phyloP scores from a whole-genome alignment of 2,113 vertebrate genomes.

The Lophotis ruficrista region DNA sequence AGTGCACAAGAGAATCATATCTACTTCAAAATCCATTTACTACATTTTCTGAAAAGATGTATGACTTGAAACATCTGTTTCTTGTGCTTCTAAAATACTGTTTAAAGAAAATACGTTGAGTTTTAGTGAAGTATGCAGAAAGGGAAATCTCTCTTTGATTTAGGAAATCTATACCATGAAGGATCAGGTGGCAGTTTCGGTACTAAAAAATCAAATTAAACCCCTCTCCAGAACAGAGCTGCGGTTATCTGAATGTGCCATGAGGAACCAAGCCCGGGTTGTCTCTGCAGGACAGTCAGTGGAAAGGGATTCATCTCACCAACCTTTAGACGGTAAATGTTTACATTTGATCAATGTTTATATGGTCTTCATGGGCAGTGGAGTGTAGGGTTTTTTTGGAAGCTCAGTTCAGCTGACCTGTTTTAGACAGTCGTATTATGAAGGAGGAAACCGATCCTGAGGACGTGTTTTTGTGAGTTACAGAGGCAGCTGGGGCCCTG shows the following conservation, averaged over 20 bases:
- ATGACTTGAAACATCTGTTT: background rate
- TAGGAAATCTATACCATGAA: slow-evolving; percentile 27
- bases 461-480: background rate
- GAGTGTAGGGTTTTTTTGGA: background rate
- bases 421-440: background rate
- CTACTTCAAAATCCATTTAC: background rate
- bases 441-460: background rate
- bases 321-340: background rate
- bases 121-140: background rate
- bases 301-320: background rate
- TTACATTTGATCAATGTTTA: background rate
- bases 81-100: background rate
- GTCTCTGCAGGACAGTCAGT: background rate
- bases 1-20: background rate
- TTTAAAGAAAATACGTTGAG: background rate
- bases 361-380: fast-evolving
- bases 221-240: slow-evolving; percentile 1
- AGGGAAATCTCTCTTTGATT: background rate
- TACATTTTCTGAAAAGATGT: background rate
- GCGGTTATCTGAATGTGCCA: background rate
- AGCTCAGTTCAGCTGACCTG: background rate
- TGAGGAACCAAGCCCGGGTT: background rate
- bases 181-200: slow-evolving; percentile 17
- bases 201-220: slow-evolving; percentile 45
- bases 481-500: background rate